Evolutionary conservation across 2,113 vertebrate species (phyloP).

Genomic region (Microtus richardsoni): DNA sequence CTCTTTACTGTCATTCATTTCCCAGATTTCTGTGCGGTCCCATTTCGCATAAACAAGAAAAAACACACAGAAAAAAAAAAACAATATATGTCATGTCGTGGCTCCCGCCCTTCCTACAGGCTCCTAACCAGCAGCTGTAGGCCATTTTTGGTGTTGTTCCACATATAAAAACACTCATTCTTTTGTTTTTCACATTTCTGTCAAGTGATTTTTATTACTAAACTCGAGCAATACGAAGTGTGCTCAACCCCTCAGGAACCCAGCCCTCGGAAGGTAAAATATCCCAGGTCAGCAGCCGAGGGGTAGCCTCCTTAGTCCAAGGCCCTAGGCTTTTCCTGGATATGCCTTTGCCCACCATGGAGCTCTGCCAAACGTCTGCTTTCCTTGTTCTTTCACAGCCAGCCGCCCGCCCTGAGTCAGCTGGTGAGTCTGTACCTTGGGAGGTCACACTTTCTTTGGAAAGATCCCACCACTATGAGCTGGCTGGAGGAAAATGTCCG

Average conservation of each 20-base stretch:
- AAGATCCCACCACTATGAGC: slow-evolving; percentile 91
- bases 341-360: neutral
- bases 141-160: fast-evolving
- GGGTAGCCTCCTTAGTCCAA: neutral
- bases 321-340: neutral
- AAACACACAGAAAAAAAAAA: neutral
- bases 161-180: fast-evolving
- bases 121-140: fast-evolving
- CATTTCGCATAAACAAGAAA: neutral
- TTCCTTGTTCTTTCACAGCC: slow-evolving; percentile 83
- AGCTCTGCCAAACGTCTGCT: neutral
- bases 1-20: neutral
- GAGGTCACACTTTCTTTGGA: slow-evolving; percentile 93
- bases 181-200: neutral
- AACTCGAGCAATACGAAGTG: neutral
- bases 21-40: neutral
- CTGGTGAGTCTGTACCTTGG: slow-evolving; percentile 94
- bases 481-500: slow-evolving; percentile 95
- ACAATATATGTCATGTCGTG: fast-evolving
- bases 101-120: neutral
- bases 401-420: slow-evolving; percentile 92
- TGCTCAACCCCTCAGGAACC: fast-evolving
- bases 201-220: neutral
- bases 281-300: neutral
- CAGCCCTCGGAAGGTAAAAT: neutral